Base-by-base conservation (phyloP, 2,797 vertebrate genomes). In the Prunella strophiata region DNA sequence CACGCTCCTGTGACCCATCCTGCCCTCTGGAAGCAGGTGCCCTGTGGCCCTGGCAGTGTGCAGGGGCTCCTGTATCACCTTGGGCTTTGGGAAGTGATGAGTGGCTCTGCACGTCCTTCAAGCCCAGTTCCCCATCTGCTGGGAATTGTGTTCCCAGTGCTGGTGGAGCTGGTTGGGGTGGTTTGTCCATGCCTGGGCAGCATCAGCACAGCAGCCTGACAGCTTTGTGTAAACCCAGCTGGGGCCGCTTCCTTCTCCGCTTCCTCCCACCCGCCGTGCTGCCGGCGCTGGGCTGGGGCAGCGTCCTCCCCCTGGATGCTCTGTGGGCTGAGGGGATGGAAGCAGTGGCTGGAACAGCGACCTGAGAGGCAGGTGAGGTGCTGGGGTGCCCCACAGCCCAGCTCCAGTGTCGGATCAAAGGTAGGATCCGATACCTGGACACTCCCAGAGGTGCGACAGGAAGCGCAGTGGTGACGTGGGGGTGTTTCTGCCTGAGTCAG, bases 171-270 rank as follows among this genome's bases (percentile, higher is more conserved):
- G 75, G 48, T 82, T 79, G 48, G 51, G 75, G 23, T 88, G 88
- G 43, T 83, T 96, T 90, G 74, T 80, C 93, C 6, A 0, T 96
- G 85, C 89, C 95, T 97, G 93, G 95, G 92, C 88, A 96, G 79
- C 45, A 22, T 96, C 96, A 85, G 50, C 11, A 7, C 84, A 25
- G 93, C 82, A 85, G 83, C 77, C 48, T 96, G 95, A 95, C 88
- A 94, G 54, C 62, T 70, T 94, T 29, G 14, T 94, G 85, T 97
- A 95, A 96, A 97, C 88, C 3, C 38, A 88, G 76, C 91, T 52
- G 85, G 34, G 92, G 73, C 83, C 5, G 3, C 77, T 94, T 94
- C 92, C 93, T 94, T 89, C 74, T 82, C 40, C 0, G 7, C 38
- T 91, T 91, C 86, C 85, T 87, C 87, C 78, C 52, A 63, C 71